A percentile compares a stretch with the other conserved stretches of the same genome.
These are phyloP conservation scores for Microcebus tavaratra DNA, from an alignment of 2,113 vertebrate species.

Conservation along the genomic window DNA sequence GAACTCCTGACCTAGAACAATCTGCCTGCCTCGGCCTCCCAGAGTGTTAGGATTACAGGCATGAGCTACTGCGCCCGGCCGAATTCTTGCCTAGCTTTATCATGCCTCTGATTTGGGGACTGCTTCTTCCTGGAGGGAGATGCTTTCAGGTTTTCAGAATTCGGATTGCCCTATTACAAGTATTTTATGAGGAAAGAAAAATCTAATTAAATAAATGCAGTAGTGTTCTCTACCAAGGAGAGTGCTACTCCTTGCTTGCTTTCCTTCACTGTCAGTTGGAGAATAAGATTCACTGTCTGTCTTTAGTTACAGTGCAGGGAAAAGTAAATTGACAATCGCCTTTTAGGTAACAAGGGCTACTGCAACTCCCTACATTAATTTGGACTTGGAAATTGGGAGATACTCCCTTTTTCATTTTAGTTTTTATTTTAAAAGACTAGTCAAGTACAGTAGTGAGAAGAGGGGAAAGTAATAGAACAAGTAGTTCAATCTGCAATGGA, in stretches of 20 bases:
- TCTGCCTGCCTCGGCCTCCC: too few relatives aligned
- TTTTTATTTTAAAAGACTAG: too few relatives aligned
- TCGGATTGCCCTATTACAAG: not conserved
- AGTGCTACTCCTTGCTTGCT: not conserved
- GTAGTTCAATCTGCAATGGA: too few relatives aligned
- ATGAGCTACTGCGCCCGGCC: too few relatives aligned
- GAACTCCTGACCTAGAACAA: too few relatives aligned
- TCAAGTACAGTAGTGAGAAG: too few relatives aligned
- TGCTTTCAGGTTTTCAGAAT: not conserved
- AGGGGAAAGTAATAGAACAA: too few relatives aligned
- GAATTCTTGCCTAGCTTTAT: not conserved
- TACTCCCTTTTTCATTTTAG: not conserved
- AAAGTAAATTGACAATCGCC: not conserved
- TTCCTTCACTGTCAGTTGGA: not conserved
- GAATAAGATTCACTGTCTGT: not conserved
- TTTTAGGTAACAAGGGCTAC: not conserved
- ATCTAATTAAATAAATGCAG: not conserved
- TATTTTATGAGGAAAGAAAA: constrained; percentile 24
- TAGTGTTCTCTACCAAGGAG: not conserved
- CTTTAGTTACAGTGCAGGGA: not conserved
- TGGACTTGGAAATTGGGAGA: not conserved
- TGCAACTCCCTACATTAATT: not conserved
- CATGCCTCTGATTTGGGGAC: not conserved
- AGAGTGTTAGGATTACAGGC: too few relatives aligned
- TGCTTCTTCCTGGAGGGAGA: constrained; percentile 7